Evolutionary conservation across 2,113 vertebrate genomes (phyloP), one percentile per base, ranked within the genome.

Genomic region (Pterocles gutturalis): DNA sequence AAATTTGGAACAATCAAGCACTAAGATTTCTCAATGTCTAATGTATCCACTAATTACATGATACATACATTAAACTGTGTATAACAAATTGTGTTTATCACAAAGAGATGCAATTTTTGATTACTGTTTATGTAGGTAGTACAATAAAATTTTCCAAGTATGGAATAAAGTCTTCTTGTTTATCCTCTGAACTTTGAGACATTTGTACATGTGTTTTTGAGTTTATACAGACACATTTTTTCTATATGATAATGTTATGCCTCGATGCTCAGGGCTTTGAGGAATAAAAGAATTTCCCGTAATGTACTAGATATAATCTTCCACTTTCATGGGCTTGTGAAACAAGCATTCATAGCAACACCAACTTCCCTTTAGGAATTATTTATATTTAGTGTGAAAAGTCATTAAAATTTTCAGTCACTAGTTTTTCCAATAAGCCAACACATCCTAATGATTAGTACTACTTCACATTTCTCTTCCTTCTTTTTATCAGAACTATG

Each of bases 361-460:
- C 58, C 88, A 93, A 26, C 43, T 81, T 91, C 78, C 83, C 94
- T 94, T 96, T 91, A 89, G 91, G 90, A 90, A 95, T 88, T 94
- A 95, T 96, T 96, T 95, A 89, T 95, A 94, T 95, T 97, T 94
- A 93, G 94, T 94, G 62, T 91, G 90, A 95, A 97, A 97, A 97
- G 93, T 95, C 95, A 96, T 97, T 97, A 97, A 95, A 94, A 93
- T 95, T 91, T 93, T 92, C 79, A 95, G 79, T 93, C 90, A 86
- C 67, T 95, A 82, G 43, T 53, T 96, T 92, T 96, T 96, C 79
- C 84, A 95, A 41, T 87, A 96, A 95, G 64, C 57, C 60, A 93
- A 86, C 71, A 88, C 75, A 96, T 95, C 53, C 88, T 91, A 91
- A 96, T 94, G 94, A 93, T 96, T 93, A 96, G 66, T 85, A 92